A percentile compares a stretch with the other conserved stretches of the same genome.
Conservation (phyloP, 1,140 invertebrate genomes). For the Lordiphosa mommai region DNA sequence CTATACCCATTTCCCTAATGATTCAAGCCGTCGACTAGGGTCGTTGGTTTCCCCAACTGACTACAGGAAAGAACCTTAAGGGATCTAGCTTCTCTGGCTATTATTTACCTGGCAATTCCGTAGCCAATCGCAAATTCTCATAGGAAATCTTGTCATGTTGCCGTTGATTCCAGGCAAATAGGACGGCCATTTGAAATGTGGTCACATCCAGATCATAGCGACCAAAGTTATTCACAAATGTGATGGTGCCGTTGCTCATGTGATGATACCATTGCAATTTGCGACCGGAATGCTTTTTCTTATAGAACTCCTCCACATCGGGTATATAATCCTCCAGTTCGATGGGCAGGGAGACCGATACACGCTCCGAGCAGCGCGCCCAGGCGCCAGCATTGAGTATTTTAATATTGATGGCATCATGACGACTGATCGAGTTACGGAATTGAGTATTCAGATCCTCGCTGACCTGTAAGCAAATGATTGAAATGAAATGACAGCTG, state of each 20-base stretch:
- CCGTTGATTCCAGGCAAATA: conserved; percentile 99
- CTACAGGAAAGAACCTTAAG: too few relatives aligned
- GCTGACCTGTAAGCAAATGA: conserved; percentile 81
- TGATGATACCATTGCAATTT: conserved; percentile 99
- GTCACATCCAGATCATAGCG: conserved; percentile 99
- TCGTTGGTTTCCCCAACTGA: too few relatives aligned
- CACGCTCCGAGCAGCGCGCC: conserved; percentile 95
- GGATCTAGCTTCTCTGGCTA: too few relatives aligned
- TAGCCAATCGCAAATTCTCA: conserved; percentile 96
- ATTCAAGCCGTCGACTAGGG: too few relatives aligned
- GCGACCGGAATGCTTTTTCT: conserved; percentile 98
- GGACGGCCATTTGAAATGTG: conserved; percentile 99
- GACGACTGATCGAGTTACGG: conserved; percentile 85
- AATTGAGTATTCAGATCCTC: conserved; percentile 99
- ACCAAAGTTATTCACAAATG: conserved; percentile 95
- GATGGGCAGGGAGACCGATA: conserved; percentile 96
- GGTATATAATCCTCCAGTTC: conserved; percentile 99
- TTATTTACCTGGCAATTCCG: conserved; percentile 88
- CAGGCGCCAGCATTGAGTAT: conserved; percentile 99
- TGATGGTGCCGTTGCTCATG: conserved; percentile 99
- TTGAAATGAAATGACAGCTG: not conserved
- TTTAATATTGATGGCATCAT: conserved; percentile 91
- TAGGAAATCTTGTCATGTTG: conserved; percentile 95
- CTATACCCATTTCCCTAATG: too few relatives aligned
- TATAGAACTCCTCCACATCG: conserved; percentile 96